Percentiles rank a stretch among this genome's conserved stretches.
Conservation (phyloP, 35 echinoderm and acorn worm genomes). For the Apostichopus californicus region DNA sequence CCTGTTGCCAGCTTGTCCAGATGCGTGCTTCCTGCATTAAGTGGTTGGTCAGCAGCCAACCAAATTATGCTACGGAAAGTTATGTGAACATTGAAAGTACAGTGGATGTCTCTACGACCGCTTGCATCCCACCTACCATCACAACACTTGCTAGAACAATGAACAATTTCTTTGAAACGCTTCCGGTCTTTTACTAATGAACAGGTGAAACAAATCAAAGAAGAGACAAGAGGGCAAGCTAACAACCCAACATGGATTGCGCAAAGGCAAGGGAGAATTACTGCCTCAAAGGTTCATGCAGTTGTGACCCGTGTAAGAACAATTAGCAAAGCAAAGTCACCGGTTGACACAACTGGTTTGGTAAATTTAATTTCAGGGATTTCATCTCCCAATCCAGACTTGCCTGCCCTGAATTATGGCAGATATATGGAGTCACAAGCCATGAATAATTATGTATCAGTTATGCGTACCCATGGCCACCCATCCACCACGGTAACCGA, state of each 20-base stretch:
- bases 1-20: constrained; percentile 15
- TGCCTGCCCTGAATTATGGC: too few relatives aligned
- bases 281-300: constrained; percentile 57
- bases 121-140: background rate
- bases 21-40: background rate
- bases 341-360: too few relatives aligned
- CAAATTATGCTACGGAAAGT: constrained; percentile 11
- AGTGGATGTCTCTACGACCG: background rate
- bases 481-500: too few relatives aligned
- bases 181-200: too few relatives aligned
- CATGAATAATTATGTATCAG: too few relatives aligned
- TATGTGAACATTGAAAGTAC: background rate
- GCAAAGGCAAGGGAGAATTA: constrained; percentile 43
- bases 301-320: constrained; percentile 34
- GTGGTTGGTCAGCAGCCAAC: background rate
- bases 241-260: constrained; percentile 52
- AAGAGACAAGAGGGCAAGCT: constrained; percentile 57
- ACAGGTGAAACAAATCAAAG: constrained; percentile 9
- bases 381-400: too few relatives aligned
- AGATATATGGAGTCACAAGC: too few relatives aligned
- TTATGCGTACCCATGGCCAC: too few relatives aligned
- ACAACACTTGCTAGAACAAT: background rate
- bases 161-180: background rate
- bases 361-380: too few relatives aligned
- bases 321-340: too few relatives aligned